Conservation (phyloP, 2,797 vertebrate species). For the Tadarida brasiliensis region DNA sequence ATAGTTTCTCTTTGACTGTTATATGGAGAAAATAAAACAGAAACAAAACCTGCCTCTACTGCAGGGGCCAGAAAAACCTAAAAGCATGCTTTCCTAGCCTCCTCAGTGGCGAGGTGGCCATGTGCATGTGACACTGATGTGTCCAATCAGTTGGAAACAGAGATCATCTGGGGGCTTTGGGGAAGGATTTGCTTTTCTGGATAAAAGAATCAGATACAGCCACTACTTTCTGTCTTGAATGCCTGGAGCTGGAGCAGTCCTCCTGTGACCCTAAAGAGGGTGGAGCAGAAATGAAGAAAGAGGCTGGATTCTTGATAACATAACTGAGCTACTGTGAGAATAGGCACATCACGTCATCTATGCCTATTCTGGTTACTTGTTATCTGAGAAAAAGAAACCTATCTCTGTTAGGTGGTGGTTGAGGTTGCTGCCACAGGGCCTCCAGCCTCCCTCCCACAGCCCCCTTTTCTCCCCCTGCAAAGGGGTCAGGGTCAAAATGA, state of each 20-base stretch:
- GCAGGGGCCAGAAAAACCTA: background rate
- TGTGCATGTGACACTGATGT: background rate
- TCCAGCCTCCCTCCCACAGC: background rate
- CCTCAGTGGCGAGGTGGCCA: background rate
- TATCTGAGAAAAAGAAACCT: background rate
- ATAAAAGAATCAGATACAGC: background rate
- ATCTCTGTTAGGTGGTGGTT: background rate
- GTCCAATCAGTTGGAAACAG: background rate
- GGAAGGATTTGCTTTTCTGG: background rate
- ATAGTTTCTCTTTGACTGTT: slow-evolving; percentile 11
- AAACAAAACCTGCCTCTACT: background rate
- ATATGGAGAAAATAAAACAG: background rate
- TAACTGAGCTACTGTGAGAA: background rate
- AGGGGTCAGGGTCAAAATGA: background rate
- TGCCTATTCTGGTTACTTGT: background rate
- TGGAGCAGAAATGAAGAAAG: background rate
- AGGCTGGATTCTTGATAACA: background rate
- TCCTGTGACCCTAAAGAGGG: background rate
- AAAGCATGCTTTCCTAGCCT: background rate
- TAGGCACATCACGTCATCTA: background rate
- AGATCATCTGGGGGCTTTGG: background rate
- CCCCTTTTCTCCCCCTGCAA: background rate
- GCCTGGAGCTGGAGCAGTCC: background rate
- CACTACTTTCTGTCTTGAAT: background rate
- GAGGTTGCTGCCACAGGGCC: background rate